phyloP scores from a whole-genome alignment of 2,888 invertebrate genomes.

The Camponotus fellah region DNA sequence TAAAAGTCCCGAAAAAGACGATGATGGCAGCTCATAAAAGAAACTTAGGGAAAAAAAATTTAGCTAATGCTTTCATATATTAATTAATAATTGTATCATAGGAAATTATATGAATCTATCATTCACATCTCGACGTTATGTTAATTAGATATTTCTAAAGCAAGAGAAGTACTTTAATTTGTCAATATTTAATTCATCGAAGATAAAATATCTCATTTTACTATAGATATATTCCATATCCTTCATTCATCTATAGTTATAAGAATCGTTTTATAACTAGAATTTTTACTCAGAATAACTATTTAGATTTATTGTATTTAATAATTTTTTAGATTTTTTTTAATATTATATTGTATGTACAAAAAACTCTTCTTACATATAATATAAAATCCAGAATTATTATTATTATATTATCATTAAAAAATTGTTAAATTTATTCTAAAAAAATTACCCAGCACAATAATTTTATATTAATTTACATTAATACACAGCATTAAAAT shows the following conservation, averaged over 20 bases:
- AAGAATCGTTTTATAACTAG: not conserved
- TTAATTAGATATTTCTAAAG: constrained; percentile 54
- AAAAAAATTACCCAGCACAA: not conserved
- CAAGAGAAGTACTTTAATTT: constrained; percentile 10
- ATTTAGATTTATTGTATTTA: not conserved
- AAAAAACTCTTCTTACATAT: not conserved
- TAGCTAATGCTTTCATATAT: constrained; percentile 64
- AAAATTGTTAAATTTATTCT: not conserved
- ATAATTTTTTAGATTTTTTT: not conserved
- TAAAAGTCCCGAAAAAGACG: constrained; percentile 65
- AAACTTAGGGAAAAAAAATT: constrained; percentile 34
- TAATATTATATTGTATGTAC: too few species aligned
- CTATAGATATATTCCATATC: not conserved
- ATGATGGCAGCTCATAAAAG: constrained; percentile 4
- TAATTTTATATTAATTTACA: not conserved
- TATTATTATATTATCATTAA: not conserved
- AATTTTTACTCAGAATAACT: constrained; percentile 5
- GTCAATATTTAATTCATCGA: constrained; percentile 17
- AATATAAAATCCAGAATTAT: not conserved
- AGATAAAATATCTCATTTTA: not conserved
- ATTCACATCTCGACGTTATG: constrained; percentile 72
- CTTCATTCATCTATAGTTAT: not conserved
- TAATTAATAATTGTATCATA: constrained; percentile 71
- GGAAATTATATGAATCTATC: constrained; percentile 70
- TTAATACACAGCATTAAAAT: not conserved